Evolutionary conservation across 2,797 vertebrate species (phyloP).

Genomic region (Hippopotamyrus pictus): DNA sequence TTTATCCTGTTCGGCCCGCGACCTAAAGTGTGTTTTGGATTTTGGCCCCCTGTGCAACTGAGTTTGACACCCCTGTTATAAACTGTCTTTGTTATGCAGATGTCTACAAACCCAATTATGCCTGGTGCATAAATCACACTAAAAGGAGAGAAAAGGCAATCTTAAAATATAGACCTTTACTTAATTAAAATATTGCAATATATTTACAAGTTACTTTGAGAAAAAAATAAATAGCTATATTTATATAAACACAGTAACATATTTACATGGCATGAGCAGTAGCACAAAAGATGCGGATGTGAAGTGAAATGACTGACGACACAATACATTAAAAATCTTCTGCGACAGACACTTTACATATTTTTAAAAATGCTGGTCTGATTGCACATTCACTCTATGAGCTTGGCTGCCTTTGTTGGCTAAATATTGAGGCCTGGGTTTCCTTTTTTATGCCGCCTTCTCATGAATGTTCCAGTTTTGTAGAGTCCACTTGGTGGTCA

Average conservation of each 20-base stretch:
- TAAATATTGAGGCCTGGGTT: background rate
- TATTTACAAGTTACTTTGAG: conserved; percentile 34
- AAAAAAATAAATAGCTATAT: conserved; percentile 39
- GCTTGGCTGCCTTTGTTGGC: background rate
- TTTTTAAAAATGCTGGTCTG: background rate
- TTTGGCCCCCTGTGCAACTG: too few species aligned
- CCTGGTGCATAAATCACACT: background rate
- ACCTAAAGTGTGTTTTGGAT: too few species aligned
- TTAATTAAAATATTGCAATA: conserved; percentile 19
- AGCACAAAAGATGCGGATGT: background rate
- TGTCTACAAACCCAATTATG: background rate
- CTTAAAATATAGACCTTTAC: conserved; percentile 42
- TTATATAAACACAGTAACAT: conserved; percentile 8
- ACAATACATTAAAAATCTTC: background rate
- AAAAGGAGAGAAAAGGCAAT: background rate
- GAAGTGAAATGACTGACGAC: background rate
- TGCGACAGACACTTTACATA: background rate
- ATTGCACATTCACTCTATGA: background rate
- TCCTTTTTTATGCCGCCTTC: background rate
- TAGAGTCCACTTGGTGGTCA: background rate
- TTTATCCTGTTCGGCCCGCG: too few species aligned
- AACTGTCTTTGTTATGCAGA: background rate
- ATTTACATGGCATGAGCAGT: background rate
- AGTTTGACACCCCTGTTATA: too few species aligned
- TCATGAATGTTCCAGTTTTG: background rate